Evolutionary conservation across 2,888 invertebrate genomes (phyloP).

Genomic region (Spilosoma lubricipeda): DNA sequence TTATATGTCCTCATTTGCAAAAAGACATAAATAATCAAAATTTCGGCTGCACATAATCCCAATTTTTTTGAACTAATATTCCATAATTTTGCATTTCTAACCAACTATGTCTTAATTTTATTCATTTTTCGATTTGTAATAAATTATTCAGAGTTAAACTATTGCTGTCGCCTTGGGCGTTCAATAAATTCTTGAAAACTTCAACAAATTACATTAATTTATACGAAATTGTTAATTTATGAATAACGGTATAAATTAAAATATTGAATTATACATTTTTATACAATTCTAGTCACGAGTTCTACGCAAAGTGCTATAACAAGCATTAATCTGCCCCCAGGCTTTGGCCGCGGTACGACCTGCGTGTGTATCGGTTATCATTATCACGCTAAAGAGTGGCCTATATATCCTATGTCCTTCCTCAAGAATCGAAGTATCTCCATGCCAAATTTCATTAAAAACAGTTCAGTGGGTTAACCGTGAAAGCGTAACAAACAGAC

Average conservation of each 20-base stretch:
- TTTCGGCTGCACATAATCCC: background rate
- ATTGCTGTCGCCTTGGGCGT: conserved; percentile 33
- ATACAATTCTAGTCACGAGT: conserved; percentile 1
- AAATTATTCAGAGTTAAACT: conserved; percentile 27
- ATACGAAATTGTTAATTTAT: conserved; percentile 22
- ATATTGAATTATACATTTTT: conserved; percentile 1
- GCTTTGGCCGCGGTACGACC: no score
- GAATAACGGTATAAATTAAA: conserved; percentile 3
- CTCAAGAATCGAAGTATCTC: no score
- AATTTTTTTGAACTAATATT: background rate
- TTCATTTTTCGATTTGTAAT: conserved; percentile 22
- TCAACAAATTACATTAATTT: conserved; percentile 25
- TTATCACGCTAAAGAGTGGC: no score
- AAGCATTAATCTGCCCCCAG: background rate
- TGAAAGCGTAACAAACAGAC: no score
- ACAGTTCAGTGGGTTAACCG: no score
- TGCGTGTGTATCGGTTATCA: no score
- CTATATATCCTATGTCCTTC: no score
- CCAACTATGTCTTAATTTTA: conserved; percentile 10
- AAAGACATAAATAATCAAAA: background rate
- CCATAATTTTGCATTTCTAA: conserved; percentile 7
- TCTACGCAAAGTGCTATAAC: background rate
- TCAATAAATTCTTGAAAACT: conserved; percentile 28
- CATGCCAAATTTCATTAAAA: no score
- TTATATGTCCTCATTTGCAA: background rate